Conservation (phyloP, 2,888 invertebrate species). For the Apotomis turbidana region DNA sequence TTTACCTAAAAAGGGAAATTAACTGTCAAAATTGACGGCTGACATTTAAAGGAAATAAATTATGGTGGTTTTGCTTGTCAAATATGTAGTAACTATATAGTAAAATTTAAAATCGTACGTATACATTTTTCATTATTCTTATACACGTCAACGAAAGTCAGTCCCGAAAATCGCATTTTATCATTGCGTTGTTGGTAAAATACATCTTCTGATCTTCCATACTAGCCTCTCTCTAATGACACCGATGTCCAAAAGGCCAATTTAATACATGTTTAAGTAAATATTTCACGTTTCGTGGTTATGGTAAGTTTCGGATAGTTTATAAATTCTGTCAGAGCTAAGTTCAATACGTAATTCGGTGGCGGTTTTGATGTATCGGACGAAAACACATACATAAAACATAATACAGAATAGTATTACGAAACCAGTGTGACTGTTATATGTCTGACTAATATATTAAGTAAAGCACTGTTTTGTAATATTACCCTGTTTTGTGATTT, state of each 20-base stretch:
- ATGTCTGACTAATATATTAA: background rate
- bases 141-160: background rate
- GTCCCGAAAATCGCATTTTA: background rate
- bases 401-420: constrained; percentile 13
- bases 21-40: constrained; percentile 49
- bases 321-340: too few relatives aligned
- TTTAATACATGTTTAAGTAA: too few relatives aligned
- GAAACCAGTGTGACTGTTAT: background rate
- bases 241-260: constrained; percentile 11
- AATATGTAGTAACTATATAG: too few relatives aligned
- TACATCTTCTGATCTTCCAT: background rate
- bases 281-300: background rate
- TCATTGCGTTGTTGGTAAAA: background rate
- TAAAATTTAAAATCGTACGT: too few relatives aligned
- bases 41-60: constrained; percentile 17
- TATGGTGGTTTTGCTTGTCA: background rate
- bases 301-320: background rate
- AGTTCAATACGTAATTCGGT: background rate
- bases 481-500: constrained; percentile 21
- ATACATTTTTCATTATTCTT: background rate
- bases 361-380: background rate
- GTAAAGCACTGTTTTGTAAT: background rate
- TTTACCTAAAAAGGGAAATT: constrained; percentile 73
- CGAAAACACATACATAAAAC: constrained; percentile 7
- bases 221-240: too few relatives aligned